Percentiles rank a stretch among this genome's conserved stretches.
phyloP scores from a whole-genome alignment of 2,797 vertebrate species.

The Chelon auratus region DNA sequence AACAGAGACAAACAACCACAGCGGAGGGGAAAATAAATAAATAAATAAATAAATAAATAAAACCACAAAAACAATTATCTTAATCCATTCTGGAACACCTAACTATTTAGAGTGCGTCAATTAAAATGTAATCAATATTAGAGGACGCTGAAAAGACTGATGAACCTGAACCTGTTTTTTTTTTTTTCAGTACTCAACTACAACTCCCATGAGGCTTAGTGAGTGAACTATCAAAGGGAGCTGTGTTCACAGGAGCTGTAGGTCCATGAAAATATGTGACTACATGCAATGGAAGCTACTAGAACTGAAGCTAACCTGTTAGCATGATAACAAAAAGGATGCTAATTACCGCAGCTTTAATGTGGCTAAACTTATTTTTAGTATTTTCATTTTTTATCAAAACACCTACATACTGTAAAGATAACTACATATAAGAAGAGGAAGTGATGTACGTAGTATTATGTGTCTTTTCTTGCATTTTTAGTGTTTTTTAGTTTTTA shows the following conservation, averaged over 20 bases:
- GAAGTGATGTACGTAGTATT: slow-evolving; percentile 6
- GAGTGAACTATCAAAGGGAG: slow-evolving; percentile 12
- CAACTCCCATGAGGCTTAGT: slow-evolving; percentile 32
- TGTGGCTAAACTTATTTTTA: neutral
- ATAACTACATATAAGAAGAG: slow-evolving; percentile 7
- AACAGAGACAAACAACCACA: slow-evolving; percentile 48
- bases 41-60: slow-evolving; percentile 1
- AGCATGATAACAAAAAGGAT: neutral
- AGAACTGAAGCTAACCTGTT: slow-evolving; percentile 30
- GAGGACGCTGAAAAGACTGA: slow-evolving; percentile 25
- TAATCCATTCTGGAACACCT: slow-evolving; percentile 28
- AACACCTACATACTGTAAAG: slow-evolving; percentile 28
- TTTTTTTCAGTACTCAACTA: slow-evolving; percentile 11
- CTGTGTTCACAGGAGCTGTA: slow-evolving; percentile 36
- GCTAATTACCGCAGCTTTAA: neutral
- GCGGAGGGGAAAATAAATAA: neutral
- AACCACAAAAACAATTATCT: slow-evolving; percentile 1
- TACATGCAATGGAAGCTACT: slow-evolving; percentile 41
- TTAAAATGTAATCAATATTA: slow-evolving; percentile 20
- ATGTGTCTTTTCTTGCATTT: slow-evolving; percentile 1
- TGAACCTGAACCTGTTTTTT: slow-evolving; percentile 10
- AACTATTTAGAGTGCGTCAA: neutral
- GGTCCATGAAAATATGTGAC: slow-evolving; percentile 26
- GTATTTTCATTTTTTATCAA: slow-evolving; percentile 11
- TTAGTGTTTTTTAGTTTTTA: neutral